These are phyloP conservation scores for Podiceps cristatus DNA, from an alignment of 2,113 vertebrate genomes.

Conservation along the genomic window DNA sequence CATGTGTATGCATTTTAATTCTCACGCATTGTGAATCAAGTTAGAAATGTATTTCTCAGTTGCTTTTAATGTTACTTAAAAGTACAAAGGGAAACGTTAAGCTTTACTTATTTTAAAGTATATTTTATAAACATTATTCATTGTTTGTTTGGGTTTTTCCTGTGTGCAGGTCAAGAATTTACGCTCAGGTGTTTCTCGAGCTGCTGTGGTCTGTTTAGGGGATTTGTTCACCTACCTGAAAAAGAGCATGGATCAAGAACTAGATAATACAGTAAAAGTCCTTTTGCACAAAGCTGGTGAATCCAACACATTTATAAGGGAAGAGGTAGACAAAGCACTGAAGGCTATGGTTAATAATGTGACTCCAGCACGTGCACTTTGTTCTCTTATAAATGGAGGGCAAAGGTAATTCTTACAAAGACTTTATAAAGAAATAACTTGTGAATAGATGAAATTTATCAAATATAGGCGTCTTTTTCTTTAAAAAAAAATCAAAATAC, in stretches of 20 bases:
- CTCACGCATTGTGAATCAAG: neutral
- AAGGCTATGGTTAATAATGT: slow-evolving; percentile 92
- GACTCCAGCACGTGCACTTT: slow-evolving; percentile 86
- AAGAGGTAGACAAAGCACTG: slow-evolving; percentile 91
- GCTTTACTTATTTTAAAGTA: neutral
- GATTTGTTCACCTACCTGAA: slow-evolving; percentile 89
- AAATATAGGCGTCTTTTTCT: neutral
- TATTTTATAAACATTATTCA: slow-evolving; percentile 32
- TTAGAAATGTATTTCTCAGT: neutral
- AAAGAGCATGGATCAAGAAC: slow-evolving; percentile 93
- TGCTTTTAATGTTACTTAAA: neutral
- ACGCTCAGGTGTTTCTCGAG: slow-evolving; percentile 93
- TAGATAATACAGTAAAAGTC: slow-evolving; percentile 88
- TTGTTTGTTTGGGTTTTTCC: slow-evolving; percentile 60
- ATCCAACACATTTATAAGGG: slow-evolving; percentile 91
- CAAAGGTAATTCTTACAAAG: slow-evolving; percentile 80
- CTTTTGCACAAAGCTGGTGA: slow-evolving; percentile 93
- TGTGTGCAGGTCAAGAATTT: slow-evolving; percentile 92
- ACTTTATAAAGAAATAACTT: slow-evolving; percentile 32
- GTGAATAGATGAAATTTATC: neutral
- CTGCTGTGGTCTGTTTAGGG: slow-evolving; percentile 88
- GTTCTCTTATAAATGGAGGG: slow-evolving; percentile 88
- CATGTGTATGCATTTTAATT: neutral
- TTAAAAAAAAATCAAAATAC: neutral
- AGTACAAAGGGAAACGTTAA: neutral